Evolutionary conservation across 1,140 invertebrate genomes (phyloP), one percentile per base, ranked within the genome.

Genomic region (Diuraphis noxia): DNA sequence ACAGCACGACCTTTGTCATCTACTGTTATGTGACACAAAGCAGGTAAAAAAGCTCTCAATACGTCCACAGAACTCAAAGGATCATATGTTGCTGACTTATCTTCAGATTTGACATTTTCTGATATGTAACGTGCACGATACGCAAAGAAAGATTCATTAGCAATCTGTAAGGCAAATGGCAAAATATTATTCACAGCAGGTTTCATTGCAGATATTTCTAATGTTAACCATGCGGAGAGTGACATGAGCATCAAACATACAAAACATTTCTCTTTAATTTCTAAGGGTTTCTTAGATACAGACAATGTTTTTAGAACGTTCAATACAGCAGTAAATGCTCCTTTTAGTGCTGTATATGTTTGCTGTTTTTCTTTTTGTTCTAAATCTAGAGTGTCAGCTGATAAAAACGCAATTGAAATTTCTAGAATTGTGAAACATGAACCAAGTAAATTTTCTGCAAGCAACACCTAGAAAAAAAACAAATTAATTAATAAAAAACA

Each of bases 281-380:
- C 94, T 93, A 96, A 96, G 93, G 96, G 96, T 17, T 95, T 96
- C 30, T 92, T 92, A 21, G 93, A 92, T 52, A 92, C 93, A 21
- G 93, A 93, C 2, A 98, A 94, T 93, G 96, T 95, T 72, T 95
- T 95, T 9, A 98, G 93, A 63, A 98, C 95, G 63, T 95, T 95
- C 81, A 98, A 95, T 82, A 98, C 95, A 86, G 97, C 97, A 92
- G 96, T 95, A 93, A 98, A 98, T 17, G 97, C 97, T 56, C 97
- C 97, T 93, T 98, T 98, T 1, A 98, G 94, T n/a, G 97, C 97
- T 0, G 97, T 97, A 92, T 98, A 98, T 0, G 98, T 94, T 91
- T 97, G 97, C 93, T 98, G 97, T 93, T 98, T 98, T 93, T 98
- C 97, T 94, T 97, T 98, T 92, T 97, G 96, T 93, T 98, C 97